Percentiles rank a stretch among this genome's conserved stretches.
These are phyloP conservation scores for Leucoma salicis DNA, from an alignment of 2,888 invertebrate genomes.

Conservation along the genomic window DNA sequence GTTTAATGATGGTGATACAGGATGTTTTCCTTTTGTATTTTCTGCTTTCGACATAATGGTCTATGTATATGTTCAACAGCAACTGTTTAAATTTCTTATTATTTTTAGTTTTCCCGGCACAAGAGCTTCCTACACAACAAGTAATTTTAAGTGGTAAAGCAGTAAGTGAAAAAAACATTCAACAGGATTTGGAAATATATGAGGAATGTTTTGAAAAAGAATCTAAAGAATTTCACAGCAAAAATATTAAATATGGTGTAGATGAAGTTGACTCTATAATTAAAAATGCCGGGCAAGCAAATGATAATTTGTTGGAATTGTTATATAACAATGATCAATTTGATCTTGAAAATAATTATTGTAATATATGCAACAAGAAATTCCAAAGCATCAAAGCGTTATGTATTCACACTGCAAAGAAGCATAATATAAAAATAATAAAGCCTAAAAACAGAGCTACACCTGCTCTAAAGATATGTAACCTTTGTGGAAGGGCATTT, in stretches of 20 bases:
- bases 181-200: slow-evolving; percentile 36
- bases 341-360: slow-evolving; percentile 46
- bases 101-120: no score
- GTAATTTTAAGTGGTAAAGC: no score
- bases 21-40: no score
- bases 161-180: slow-evolving; percentile 33
- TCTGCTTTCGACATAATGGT: no score
- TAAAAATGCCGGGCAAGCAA: not conserved
- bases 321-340: slow-evolving; percentile 23
- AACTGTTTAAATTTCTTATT: no score
- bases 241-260: not conserved
- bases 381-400: slow-evolving; percentile 39
- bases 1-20: no score
- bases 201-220: slow-evolving; percentile 46
- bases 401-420: slow-evolving; percentile 45
- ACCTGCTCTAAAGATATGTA: slow-evolving; percentile 37
- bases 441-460: slow-evolving; percentile 24
- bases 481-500: slow-evolving; percentile 42
- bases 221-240: slow-evolving; percentile 8
- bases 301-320: not conserved
- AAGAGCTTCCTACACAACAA: no score
- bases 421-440: slow-evolving; percentile 42
- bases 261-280: slow-evolving; percentile 1
- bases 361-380: slow-evolving; percentile 53
- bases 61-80: no score